Conservation (phyloP, 1,140 invertebrate genomes). For the Polypedilum pembai region DNA sequence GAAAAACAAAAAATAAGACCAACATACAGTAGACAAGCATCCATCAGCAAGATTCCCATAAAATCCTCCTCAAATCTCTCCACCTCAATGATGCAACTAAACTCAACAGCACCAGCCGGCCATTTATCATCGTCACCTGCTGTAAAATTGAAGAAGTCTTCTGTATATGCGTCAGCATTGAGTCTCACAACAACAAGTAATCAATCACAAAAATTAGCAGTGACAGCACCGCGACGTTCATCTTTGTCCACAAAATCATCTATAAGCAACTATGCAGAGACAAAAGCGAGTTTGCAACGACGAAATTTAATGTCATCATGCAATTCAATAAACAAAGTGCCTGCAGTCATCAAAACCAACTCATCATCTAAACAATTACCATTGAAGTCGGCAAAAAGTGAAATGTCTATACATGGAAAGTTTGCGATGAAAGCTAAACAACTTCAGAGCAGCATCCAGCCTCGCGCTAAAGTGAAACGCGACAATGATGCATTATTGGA, state of each 20-base stretch:
- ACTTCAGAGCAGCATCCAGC: neutral
- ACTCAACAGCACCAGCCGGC: neutral
- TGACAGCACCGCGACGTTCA: neutral
- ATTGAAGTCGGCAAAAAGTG: slow-evolving; percentile 29
- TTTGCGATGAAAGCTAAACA: neutral
- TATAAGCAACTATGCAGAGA: slow-evolving; percentile 2
- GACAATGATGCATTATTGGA: slow-evolving; percentile 37
- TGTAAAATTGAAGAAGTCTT: neutral
- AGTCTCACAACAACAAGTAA: neutral
- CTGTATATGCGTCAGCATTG: neutral
- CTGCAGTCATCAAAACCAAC: neutral
- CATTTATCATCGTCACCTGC: neutral
- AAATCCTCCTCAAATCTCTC: slow-evolving; percentile 9
- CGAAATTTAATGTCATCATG: slow-evolving; percentile 6
- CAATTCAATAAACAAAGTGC: slow-evolving; percentile 8
- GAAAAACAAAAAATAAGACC: slow-evolving; percentile 47
- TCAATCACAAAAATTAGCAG: slow-evolving; percentile 3
- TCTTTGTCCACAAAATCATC: neutral
- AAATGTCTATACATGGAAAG: slow-evolving; percentile 27
- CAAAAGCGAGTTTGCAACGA: neutral
- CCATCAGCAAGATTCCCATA: slow-evolving; percentile 49
- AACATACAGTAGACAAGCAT: slow-evolving; percentile 31
- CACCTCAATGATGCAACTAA: slow-evolving; percentile 6
- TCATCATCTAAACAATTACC: neutral
- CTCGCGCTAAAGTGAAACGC: slow-evolving; percentile 31